Evolutionary conservation across 2,113 vertebrate genomes (phyloP).

Genomic region (Tonatia bakeri): DNA sequence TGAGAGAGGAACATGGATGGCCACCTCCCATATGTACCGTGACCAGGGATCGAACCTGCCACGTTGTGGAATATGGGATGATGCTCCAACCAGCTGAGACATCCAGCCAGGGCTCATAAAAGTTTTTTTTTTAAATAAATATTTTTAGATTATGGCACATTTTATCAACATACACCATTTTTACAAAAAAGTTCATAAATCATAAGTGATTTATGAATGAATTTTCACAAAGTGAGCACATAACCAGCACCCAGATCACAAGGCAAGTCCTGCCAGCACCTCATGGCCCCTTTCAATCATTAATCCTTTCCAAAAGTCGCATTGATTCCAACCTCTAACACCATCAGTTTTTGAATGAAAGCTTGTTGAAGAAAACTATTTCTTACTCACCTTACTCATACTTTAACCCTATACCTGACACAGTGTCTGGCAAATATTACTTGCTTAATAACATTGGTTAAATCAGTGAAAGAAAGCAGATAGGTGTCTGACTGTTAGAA

Average conservation of each 20-base stretch:
- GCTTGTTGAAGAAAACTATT: not conserved
- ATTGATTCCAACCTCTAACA: not conserved
- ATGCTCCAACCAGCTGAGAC: no score
- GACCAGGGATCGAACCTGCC: no score
- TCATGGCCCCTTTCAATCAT: not conserved
- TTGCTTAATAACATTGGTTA: not conserved
- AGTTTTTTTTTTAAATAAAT: not conserved
- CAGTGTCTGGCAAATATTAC: not conserved
- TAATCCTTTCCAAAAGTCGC: not conserved
- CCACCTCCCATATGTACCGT: no score
- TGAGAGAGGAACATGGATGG: no score
- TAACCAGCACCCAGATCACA: not conserved
- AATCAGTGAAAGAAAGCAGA: not conserved
- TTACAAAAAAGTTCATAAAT: not conserved
- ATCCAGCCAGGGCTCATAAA: not conserved
- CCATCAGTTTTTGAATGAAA: not conserved
- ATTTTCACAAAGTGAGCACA: not conserved
- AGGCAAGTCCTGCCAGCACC: not conserved
- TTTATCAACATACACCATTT: not conserved
- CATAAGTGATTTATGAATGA: not conserved
- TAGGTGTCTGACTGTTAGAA: not conserved
- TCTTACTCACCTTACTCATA: not conserved
- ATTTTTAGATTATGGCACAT: not conserved
- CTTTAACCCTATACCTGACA: not conserved
- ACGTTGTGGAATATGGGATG: no score